Evolutionary conservation across 2,797 vertebrate species (phyloP).

Genomic region (Brotula barbata): DNA sequence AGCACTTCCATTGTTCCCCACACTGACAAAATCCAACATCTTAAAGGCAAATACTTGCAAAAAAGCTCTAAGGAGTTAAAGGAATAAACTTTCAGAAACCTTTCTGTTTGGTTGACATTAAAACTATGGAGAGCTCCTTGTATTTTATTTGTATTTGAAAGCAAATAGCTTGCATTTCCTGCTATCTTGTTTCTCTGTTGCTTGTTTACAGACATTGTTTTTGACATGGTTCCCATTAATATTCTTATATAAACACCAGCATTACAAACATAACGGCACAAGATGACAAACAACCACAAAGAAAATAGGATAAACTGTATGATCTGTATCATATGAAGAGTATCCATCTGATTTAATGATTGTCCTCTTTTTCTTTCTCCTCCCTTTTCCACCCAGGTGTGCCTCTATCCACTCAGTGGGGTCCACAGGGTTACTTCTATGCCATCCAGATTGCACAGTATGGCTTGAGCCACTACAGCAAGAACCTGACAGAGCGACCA

Average conservation of each 20-base stretch:
- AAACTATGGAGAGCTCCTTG: neutral
- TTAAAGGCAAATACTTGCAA: slow-evolving; percentile 15
- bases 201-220: too few relatives aligned
- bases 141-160: neutral
- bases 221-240: neutral
- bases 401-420: slow-evolving; percentile 97
- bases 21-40: slow-evolving; percentile 18
- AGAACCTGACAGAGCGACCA: slow-evolving; percentile 94
- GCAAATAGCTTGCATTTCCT: neutral
- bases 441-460: slow-evolving; percentile 99
- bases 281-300: neutral
- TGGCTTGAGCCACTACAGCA: slow-evolving; percentile 97
- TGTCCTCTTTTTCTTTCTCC: neutral
- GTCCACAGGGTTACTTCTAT: slow-evolving; percentile 99
- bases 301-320: neutral
- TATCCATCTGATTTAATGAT: slow-evolving; percentile 1
- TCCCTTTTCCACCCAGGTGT: slow-evolving; percentile 81
- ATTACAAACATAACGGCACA: slow-evolving; percentile 11
- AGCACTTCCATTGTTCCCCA: slow-evolving; percentile 1
- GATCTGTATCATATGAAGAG: neutral
- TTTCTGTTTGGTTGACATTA: too few relatives aligned
- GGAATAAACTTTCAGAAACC: slow-evolving; percentile 5
- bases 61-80: slow-evolving; percentile 5
- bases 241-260: neutral
- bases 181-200: too few relatives aligned